These are phyloP conservation scores for Penaeus monodon DNA, from an alignment of 2,888 invertebrate genomes.

Conservation along the genomic window DNA sequence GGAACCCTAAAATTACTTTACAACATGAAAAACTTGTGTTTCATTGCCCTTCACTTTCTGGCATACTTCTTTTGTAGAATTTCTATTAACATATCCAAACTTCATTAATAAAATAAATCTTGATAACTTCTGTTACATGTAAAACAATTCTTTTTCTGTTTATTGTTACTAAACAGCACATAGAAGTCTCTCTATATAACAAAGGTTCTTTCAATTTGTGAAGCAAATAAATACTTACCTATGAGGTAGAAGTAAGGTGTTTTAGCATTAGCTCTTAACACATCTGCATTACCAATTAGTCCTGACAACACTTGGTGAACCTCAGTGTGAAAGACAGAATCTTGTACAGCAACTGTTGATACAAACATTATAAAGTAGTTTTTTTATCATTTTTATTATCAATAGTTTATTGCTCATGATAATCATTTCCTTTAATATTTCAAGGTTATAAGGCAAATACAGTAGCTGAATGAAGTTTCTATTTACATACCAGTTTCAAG, in stretches of 20 bases:
- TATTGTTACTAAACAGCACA: no score
- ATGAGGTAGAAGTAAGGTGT: conserved; percentile 72
- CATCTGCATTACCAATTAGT: conserved; percentile 60
- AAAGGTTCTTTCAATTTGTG: no score
- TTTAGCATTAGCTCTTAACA: conserved; percentile 67
- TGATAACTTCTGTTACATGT: no score
- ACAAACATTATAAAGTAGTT: not conserved
- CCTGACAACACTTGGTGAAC: conserved; percentile 52
- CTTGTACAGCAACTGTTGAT: conserved; percentile 52
- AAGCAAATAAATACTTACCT: conserved; percentile 68
- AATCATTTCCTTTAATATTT: not conserved
- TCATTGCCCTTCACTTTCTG: no score
- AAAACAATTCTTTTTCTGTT: no score
- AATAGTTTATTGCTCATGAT: not conserved
- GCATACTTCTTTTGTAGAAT: no score
- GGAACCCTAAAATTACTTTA: no score
- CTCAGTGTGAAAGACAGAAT: conserved; percentile 61
- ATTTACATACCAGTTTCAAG: conserved; percentile 52
- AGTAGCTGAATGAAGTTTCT: not conserved
- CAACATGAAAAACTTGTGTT: no score
- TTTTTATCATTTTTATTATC: not conserved
- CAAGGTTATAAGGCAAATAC: not conserved
- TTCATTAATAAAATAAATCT: no score
- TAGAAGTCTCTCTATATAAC: no score
- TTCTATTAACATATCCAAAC: no score